Evolutionary conservation across 2,888 invertebrate species (phyloP), one percentile per base, ranked within the genome.

Genomic region (Cordilura impudica): DNA sequence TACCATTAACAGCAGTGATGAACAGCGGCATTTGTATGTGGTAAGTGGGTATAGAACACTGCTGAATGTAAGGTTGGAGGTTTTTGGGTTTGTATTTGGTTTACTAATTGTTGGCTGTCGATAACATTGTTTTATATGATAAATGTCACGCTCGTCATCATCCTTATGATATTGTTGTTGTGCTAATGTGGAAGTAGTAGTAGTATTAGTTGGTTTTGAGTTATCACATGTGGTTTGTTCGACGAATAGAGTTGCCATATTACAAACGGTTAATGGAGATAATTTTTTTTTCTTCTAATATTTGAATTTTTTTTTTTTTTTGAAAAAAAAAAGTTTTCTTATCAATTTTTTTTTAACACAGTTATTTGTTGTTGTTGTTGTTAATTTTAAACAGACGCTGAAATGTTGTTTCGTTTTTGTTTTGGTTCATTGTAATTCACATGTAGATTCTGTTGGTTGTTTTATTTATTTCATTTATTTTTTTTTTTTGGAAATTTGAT

Each of bases 41-140:
- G 39, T 26, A 43, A 39, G 75, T n/a, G n/a, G n/a, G n/a, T n/a
- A n/a, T n/a, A n/a, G n/a, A n/a, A 47, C 21, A 72, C 21, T n/a
- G 26, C 39, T 53, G 58, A 69, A 69, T 69, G 67, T 66, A 71
- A 4, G 35, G 56, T 66, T 43, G 23, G 39, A 29, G 19, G n/a
- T 65, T 75, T 49, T 69, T 78, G 71, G 71, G 63, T 56, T 70
- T 60, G 16, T 53, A 26, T 19, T 47, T 65, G 47, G 29, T 60
- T 51, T 60, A 16, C 47, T 56, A 69, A 39, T 61, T 66, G 31
- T 61, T 54, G 35, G 35, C 49, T 35, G 35, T 12, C 66, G 61
- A 79, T 71, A 67, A 75, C 71, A 72, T 16, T 21, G 29, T 53
- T 75, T 79, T 79, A 67, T 63, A 23, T 79, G 79, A 79, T 72